A percentile compares a stretch with the other conserved stretches of the same genome.
These are phyloP conservation scores for Anoura caudifer DNA, from an alignment of 2,113 vertebrate species.

Conservation along the genomic window DNA sequence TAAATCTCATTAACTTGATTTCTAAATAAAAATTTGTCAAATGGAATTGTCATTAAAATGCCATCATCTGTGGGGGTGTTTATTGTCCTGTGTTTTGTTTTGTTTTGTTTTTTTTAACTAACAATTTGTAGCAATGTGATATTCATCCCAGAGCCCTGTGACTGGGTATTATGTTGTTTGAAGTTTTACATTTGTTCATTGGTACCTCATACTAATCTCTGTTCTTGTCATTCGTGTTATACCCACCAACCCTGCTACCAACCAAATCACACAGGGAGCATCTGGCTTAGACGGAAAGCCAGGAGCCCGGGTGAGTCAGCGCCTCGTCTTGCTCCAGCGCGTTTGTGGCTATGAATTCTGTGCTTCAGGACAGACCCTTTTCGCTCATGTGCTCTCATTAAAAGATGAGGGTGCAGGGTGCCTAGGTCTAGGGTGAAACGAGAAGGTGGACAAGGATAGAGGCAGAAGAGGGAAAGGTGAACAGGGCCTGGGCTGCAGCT, in stretches of 20 bases:
- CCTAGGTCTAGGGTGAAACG: neutral
- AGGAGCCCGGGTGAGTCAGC: slow-evolving; percentile 99
- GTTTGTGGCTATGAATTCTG: neutral
- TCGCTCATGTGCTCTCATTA: accelerated
- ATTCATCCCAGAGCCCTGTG: slow-evolving; percentile 72
- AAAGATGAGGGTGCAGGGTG: neutral
- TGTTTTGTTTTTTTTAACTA: slow-evolving; percentile 80
- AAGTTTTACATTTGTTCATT: slow-evolving; percentile 79
- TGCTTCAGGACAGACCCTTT: neutral
- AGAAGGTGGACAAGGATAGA: neutral
- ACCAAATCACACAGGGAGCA: slow-evolving; percentile 95
- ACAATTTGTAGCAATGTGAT: slow-evolving; percentile 75
- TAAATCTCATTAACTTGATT: slow-evolving; percentile 42
- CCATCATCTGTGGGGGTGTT: slow-evolving; percentile 62
- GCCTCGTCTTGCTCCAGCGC: slow-evolving; percentile 80
- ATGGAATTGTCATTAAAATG: slow-evolving; percentile 67
- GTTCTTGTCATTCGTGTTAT: slow-evolving; percentile 95
- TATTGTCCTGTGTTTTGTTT: slow-evolving; percentile 71
- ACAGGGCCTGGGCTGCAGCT: neutral
- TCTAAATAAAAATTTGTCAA: slow-evolving; percentile 48
- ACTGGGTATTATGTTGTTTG: slow-evolving; percentile 76
- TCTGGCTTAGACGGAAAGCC: slow-evolving; percentile 99
- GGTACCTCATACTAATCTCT: slow-evolving; percentile 94
- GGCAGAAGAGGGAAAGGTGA: too few relatives aligned
- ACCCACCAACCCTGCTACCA: slow-evolving; percentile 87